phyloP scores from a whole-genome alignment of 2,888 invertebrate species.

The Sesia apiformis region DNA sequence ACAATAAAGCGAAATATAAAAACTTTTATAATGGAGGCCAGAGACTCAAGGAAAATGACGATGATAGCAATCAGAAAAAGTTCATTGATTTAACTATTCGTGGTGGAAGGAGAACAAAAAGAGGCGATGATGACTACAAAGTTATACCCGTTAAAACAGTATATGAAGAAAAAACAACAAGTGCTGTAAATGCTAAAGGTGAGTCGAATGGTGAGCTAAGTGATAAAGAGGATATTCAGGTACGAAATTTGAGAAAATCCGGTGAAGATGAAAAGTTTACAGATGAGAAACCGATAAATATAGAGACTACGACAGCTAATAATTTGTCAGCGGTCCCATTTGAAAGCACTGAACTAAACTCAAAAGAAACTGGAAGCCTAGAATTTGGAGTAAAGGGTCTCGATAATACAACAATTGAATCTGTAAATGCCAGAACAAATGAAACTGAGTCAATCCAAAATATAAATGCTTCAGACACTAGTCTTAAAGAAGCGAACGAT shows the following conservation, averaged over 20 bases:
- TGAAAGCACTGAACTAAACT: too few species aligned
- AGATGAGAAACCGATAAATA: not conserved
- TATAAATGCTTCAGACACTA: too few species aligned
- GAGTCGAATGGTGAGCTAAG: not conserved
- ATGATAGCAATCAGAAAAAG: slow-evolving; percentile 7
- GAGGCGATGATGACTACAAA: not conserved
- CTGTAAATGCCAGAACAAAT: too few species aligned
- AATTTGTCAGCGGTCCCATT: too few species aligned
- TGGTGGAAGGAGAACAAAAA: slow-evolving; percentile 7
- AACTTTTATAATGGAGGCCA: not conserved
- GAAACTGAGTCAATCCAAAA: too few species aligned
- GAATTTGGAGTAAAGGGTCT: too few species aligned
- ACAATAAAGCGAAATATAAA: not conserved
- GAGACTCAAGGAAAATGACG: slow-evolving; percentile 1
- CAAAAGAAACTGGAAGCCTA: too few species aligned
- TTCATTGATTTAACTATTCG: slow-evolving; percentile 17
- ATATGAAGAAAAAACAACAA: slow-evolving; percentile 8
- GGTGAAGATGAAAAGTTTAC: not conserved
- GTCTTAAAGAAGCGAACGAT: too few species aligned
- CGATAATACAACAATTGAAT: too few species aligned
- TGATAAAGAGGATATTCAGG: not conserved
- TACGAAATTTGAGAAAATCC: not conserved
- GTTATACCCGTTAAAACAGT: slow-evolving; percentile 15
- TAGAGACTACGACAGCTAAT: too few species aligned
- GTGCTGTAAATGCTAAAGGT: not conserved